Percentiles rank a stretch among this genome's conserved stretches.
Conservation (phyloP, 2,888 invertebrate species). For the Chloroclysta siterata region DNA sequence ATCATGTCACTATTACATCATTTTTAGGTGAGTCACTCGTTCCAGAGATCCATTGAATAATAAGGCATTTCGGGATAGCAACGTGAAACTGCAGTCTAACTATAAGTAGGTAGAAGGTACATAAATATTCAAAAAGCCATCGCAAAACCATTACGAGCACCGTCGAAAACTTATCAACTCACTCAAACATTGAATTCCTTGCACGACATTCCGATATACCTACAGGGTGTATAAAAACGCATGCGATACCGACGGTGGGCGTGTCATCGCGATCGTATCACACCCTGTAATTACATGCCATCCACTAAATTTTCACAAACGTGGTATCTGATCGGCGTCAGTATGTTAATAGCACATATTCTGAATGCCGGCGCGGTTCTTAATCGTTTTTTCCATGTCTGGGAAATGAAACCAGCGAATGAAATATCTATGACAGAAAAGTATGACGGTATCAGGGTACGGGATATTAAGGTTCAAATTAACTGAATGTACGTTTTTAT, state of each 20-base stretch:
- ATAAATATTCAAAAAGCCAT: neutral
- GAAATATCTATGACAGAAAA: conserved; percentile 26
- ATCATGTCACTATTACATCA: no score
- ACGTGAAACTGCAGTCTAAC: no score
- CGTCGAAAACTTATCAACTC: conserved; percentile 17
- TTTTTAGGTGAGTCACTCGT: no score
- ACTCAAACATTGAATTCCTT: conserved; percentile 27
- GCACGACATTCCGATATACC: conserved; percentile 33
- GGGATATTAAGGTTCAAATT: neutral
- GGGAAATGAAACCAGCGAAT: conserved; percentile 32
- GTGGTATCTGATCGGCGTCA: conserved; percentile 71
- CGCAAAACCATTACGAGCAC: conserved; percentile 5
- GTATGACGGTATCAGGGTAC: neutral
- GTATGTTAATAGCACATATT: conserved; percentile 78
- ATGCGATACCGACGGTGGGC: conserved; percentile 60
- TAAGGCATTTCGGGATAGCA: no score
- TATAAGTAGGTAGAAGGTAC: neutral
- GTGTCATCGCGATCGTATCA: conserved; percentile 73
- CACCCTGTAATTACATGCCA: conserved; percentile 70
- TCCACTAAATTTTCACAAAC: conserved; percentile 80
- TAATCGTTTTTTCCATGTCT: conserved; percentile 56
- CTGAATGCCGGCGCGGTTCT: conserved; percentile 64
- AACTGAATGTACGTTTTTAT: conserved; percentile 1
- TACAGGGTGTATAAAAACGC: conserved; percentile 47
- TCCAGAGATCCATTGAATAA: no score